Conservation (phyloP, 2,797 vertebrate genomes). For the Xiphorhynchus erythropygius region DNA sequence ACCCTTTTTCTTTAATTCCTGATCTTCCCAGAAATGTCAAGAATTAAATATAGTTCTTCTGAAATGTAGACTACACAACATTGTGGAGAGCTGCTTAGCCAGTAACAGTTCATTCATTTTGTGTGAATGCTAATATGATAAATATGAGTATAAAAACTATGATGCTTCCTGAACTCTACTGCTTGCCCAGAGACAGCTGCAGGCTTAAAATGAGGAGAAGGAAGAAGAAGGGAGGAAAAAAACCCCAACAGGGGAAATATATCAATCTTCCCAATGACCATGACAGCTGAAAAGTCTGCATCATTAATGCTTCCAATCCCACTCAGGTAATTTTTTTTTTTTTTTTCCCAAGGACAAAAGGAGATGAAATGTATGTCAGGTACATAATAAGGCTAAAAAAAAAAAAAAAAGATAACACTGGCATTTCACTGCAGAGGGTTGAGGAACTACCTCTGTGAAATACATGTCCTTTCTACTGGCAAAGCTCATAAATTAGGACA, state of each 20-base stretch:
- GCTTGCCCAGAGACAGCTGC: slow-evolving; percentile 69
- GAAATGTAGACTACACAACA: background rate
- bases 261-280: slow-evolving; percentile 83
- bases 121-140: slow-evolving; percentile 6
- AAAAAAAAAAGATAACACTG: slow-evolving; percentile 50
- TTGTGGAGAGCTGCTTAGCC: background rate
- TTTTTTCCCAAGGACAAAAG: slow-evolving; percentile 86
- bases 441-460: slow-evolving; percentile 46
- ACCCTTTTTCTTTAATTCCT: background rate
- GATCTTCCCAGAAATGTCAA: background rate
- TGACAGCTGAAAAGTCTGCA: slow-evolving; percentile 85
- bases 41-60: background rate
- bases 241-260: slow-evolving; percentile 72
- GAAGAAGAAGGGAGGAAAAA: background rate
- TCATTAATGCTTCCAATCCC: slow-evolving; percentile 83
- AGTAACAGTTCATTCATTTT: slow-evolving; percentile 12
- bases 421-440: slow-evolving; percentile 60
- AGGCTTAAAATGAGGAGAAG: slow-evolving; percentile 76
- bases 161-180: slow-evolving; percentile 40
- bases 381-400: slow-evolving; percentile 74
- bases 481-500: slow-evolving; percentile 31
- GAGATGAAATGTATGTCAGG: slow-evolving; percentile 85
- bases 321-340: slow-evolving; percentile 78
- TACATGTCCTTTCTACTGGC: slow-evolving; percentile 45
- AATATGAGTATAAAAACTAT: slow-evolving; percentile 47